phyloP scores from a whole-genome alignment of 2,888 invertebrate species.

The Perizoma affinitatum region DNA sequence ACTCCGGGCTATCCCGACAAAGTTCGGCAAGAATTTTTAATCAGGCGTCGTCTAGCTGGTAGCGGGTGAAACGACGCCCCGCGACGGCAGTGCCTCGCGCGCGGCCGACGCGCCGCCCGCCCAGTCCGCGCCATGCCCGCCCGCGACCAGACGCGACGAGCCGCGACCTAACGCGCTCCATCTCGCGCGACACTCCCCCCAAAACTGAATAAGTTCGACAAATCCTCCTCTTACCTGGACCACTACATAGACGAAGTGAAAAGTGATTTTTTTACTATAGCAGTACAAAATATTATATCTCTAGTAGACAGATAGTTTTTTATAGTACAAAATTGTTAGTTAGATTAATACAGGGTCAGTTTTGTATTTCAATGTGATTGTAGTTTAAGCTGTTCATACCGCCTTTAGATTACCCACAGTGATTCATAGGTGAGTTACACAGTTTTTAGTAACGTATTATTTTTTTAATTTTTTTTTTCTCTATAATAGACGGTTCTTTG shows the following conservation, averaged over 20 bases:
- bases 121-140: conserved; percentile 49
- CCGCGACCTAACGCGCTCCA: conserved; percentile 54
- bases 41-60: conserved; percentile 62
- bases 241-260: conserved; percentile 79
- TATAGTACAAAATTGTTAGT: conserved; percentile 80
- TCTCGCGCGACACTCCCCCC: conserved; percentile 65
- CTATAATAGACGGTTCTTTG: conserved; percentile 22
- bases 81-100: conserved; percentile 56
- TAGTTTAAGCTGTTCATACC: conserved; percentile 80
- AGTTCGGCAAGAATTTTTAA: conserved; percentile 79
- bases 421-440: conserved; percentile 70
- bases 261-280: conserved; percentile 64
- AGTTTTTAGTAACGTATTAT: conserved; percentile 41
- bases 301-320: conserved; percentile 73
- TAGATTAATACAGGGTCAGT: conserved; percentile 83
- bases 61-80: conserved; percentile 81
- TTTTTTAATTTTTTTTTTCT: no score
- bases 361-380: conserved; percentile 84
- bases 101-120: conserved; percentile 52
- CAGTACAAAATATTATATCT: conserved; percentile 82
- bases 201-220: conserved; percentile 84
- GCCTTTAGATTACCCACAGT: conserved; percentile 70
- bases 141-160: conserved; percentile 48
- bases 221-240: conserved; percentile 83
- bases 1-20: conserved; percentile 62